phyloP scores from a whole-genome alignment of 2,888 invertebrate genomes.

The Perizoma flavofasciatum region DNA sequence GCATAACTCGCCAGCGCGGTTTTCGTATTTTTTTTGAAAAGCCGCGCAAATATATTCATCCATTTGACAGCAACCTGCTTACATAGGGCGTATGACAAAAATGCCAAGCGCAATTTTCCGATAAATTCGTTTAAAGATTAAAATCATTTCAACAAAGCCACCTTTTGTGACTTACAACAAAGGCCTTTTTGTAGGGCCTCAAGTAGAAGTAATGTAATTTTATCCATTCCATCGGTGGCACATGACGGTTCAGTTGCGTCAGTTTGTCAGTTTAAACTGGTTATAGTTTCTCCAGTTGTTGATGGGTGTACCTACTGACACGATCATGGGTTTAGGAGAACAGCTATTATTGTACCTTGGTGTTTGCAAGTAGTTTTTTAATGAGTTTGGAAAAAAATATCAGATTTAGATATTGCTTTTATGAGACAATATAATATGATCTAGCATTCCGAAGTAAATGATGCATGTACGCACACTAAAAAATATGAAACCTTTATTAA shows the following conservation, averaged over 20 bases:
- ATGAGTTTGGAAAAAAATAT: too few relatives aligned
- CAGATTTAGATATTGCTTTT: too few relatives aligned
- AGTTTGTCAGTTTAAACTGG: constrained; percentile 8
- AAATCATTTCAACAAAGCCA: constrained; percentile 43
- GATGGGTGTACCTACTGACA: too few relatives aligned
- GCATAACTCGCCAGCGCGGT: constrained; percentile 18
- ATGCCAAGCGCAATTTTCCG: constrained; percentile 53
- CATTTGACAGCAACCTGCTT: constrained; percentile 52
- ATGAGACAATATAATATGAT: too few relatives aligned
- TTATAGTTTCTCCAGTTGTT: background rate
- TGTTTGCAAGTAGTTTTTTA: too few relatives aligned
- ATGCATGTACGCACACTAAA: too few relatives aligned
- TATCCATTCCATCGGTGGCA: constrained; percentile 29
- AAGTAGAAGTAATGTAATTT: constrained; percentile 33
- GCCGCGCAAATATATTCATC: constrained; percentile 52
- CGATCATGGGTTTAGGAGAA: too few relatives aligned
- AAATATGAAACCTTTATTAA: too few relatives aligned
- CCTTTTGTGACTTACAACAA: constrained; percentile 38
- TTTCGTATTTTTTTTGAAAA: constrained; percentile 38
- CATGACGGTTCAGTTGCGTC: constrained; percentile 12
- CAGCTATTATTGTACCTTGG: too few relatives aligned
- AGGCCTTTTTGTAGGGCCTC: constrained; percentile 38
- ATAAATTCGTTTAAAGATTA: constrained; percentile 50
- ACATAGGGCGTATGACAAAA: constrained; percentile 48
- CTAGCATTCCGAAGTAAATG: too few relatives aligned